These are phyloP conservation scores for Oreohelix idahoensis DNA, from an alignment of 1,140 invertebrate species.

Conservation along the genomic window DNA sequence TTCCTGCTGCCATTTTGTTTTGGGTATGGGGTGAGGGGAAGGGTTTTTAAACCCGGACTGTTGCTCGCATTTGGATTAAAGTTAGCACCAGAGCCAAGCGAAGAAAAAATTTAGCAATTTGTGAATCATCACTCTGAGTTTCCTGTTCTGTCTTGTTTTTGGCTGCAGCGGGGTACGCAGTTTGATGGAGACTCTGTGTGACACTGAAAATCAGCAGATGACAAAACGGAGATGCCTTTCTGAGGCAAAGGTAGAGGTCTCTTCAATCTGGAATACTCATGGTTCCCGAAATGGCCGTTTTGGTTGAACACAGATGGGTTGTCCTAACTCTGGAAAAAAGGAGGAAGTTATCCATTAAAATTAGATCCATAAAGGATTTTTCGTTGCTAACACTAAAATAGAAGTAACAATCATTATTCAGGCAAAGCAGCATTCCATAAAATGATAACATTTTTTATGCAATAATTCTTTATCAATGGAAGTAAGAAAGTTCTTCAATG, in stretches of 20 bases:
- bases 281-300: neutral
- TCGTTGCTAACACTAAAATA: too few species aligned
- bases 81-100: constrained; percentile 48
- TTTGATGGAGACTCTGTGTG: neutral
- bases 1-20: constrained; percentile 44
- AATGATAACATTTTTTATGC: too few species aligned
- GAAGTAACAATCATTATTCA: too few species aligned
- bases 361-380: too few species aligned
- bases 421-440: too few species aligned
- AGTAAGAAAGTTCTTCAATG: too few species aligned
- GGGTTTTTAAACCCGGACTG: constrained; percentile 28
- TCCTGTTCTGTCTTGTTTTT: neutral
- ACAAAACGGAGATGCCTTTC: neutral
- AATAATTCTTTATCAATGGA: too few species aligned
- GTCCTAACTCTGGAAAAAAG: constrained; percentile 1
- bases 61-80: too few species aligned
- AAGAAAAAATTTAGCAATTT: constrained; percentile 52
- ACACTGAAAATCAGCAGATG: constrained; percentile 15
- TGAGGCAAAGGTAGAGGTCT: neutral
- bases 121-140: constrained; percentile 46
- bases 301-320: neutral
- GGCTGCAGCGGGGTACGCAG: neutral
- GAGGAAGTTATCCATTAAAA: neutral
- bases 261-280: neutral
- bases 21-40: constrained; percentile 53